Conservation (phyloP, 2,113 vertebrate genomes). For the Lepidothrix coronata region DNA sequence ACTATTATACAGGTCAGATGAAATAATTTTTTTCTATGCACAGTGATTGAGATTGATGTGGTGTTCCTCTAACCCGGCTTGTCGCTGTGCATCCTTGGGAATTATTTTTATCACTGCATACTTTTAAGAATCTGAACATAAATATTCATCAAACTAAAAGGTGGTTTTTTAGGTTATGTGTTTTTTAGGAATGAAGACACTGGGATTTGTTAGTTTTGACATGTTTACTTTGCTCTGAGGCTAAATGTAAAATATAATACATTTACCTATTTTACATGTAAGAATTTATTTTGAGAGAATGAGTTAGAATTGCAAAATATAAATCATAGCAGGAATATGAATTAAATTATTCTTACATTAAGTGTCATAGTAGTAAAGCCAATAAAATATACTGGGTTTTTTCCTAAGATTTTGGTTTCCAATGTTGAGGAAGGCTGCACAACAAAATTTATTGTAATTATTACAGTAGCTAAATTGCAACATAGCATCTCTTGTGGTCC, state of each 20-base stretch:
- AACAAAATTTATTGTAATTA: background rate
- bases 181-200: background rate
- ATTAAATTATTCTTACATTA: background rate
- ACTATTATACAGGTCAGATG: background rate
- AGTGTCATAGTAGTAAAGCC: background rate
- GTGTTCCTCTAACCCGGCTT: background rate
- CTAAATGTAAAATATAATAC: background rate
- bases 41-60: background rate
- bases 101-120: background rate
- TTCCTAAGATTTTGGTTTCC: background rate
- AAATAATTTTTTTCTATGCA: background rate
- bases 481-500: fast-evolving
- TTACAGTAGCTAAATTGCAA: background rate
- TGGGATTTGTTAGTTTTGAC: background rate
- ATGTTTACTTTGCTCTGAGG: conserved; percentile 6
- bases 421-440: background rate
- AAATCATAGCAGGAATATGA: background rate
- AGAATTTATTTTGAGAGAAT: conserved; percentile 4
- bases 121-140: conserved; percentile 3
- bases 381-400: background rate
- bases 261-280: background rate
- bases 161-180: background rate
- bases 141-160: conserved; percentile 31
- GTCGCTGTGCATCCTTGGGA: background rate
- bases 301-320: background rate